Percentiles rank a stretch among this genome's conserved stretches.
Conservation (phyloP, 2,888 invertebrate genomes). For the Amiota minor region DNA sequence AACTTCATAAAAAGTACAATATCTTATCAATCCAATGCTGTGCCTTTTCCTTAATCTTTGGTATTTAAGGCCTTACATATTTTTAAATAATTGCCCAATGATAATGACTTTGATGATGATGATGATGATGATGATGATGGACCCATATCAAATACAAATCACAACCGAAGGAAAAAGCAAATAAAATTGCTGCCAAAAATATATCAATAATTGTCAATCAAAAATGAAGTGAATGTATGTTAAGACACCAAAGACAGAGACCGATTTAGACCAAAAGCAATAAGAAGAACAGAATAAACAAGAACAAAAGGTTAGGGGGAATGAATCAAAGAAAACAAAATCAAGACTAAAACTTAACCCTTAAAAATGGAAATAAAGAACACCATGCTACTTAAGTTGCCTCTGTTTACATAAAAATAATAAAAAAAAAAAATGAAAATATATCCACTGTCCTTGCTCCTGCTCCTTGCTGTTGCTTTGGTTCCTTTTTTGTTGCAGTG, state of each 20-base stretch:
- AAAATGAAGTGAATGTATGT: constrained; percentile 1
- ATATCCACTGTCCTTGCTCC: neutral
- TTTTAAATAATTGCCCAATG: neutral
- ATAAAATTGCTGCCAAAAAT: constrained; percentile 42
- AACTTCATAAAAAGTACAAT: too few relatives aligned
- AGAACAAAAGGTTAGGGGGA: neutral
- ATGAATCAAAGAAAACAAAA: too few relatives aligned
- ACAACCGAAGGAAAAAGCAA: constrained; percentile 27
- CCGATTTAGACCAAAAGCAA: neutral
- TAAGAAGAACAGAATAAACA: neutral
- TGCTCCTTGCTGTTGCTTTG: neutral
- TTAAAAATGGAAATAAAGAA: neutral
- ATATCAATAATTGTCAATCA: constrained; percentile 59
- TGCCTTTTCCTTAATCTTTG: too few relatives aligned
- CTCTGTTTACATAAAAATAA: too few relatives aligned
- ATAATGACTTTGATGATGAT: too few relatives aligned
- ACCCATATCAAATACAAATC: constrained; percentile 47
- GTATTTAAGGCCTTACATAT: neutral
- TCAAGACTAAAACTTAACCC: constrained; percentile 1
- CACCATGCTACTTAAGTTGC: too few relatives aligned
- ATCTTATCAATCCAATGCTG: too few relatives aligned
- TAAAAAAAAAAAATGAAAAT: too few relatives aligned
- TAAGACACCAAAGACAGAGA: neutral
- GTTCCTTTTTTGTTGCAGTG: neutral
- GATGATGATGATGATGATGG: neutral